Evolutionary conservation across 2,113 vertebrate species (phyloP), one percentile per base, ranked within the genome.

Genomic region (Bagarius yarrelli): DNA sequence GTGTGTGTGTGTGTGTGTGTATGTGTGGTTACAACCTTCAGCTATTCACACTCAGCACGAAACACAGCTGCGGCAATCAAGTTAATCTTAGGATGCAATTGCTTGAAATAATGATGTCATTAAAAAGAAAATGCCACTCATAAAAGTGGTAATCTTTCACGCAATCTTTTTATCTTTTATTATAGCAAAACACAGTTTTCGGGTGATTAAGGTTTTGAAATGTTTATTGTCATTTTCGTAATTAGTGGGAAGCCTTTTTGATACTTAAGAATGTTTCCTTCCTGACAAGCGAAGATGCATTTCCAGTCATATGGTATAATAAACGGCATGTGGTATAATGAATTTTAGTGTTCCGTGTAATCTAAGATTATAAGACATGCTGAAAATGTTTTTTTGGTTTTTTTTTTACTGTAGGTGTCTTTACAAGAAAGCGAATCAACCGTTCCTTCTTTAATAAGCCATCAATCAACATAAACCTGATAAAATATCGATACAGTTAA

Each of bases 101-200:
- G 89, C 83, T 63, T 44, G 82, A 90, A 89, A 91, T 90, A 92
- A 92, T 93, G 90, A 91, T 91, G 85, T 89, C 89, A 92, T 92
- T 91, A 93, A 91, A 81, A 91, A 88, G 88, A 82, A 91, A 92
- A 92, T 89, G 85, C 86, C 86, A 88, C 85, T 87, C 87, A 89
- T 91, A 90, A 91, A 91, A 87, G 92, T 76, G 81, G 82, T 89
- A 87, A 91, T 89, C 87, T 87, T 83, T 85, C 72, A 66, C 84
- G 77, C 87, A 90, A 89, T 90, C 90, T 89, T 89, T 47, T 88
- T 85, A 86, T 87, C 85, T 87, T 90, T 90, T 89, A 87, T 87
- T 88, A 87, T 86, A 87, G 89, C 80, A 87, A 90, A 88, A 84
- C 69, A 84, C 50, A 76, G 56, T 76, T 82, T 80, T 63, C 77